Evolutionary conservation across 2,888 invertebrate species (phyloP), one percentile per base, ranked within the genome.

Genomic region (Tetanocera ferruginea): DNA sequence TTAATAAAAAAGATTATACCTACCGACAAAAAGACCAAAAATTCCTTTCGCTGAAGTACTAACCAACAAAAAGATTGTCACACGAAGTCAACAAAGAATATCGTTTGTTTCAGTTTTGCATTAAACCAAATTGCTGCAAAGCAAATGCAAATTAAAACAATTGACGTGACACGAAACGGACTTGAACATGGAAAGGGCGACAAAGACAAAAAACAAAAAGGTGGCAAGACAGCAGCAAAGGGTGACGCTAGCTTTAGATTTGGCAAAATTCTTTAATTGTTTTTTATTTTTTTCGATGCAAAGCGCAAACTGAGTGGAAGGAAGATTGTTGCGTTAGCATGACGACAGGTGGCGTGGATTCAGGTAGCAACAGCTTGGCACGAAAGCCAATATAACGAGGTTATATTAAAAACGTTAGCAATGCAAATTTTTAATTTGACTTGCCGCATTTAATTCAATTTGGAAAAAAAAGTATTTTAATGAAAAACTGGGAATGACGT

Each of bases 211-310:
- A 71, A 28, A 49, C 0, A 57, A 72, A 57, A 67, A 19, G 28
- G 3, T 28, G 55, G 31, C 34, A 57, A 57, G 55, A 55, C 23
- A 72, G 23, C 28, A 60, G 60, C 19, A 55, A 55, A 23, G 55
- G 14, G 60, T 14, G 5, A 60, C 60, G 14, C 19, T 23, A 3
- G 17, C 14, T 28, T 9, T 5, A 23, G 25, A 60, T 60, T 60
- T 60, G 25, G 60, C 11, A 19, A 67, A 67, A 67, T 67, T 67
- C 67, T 37, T 37, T 67, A 67, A 67, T 67, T 67, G 67, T 67
- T 67, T 43, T 43, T 67, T 43, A 43, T n/a, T 67, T 67, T 67
- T 67, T 67, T 67, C 43, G 19, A 23, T 37, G 67, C 43, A 28
- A 67, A 67, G n/a, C n/a, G 43, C 37, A 19, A 19, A 67, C 37